Evolutionary conservation across 2,888 invertebrate genomes (phyloP), one percentile per base, ranked within the genome.

Genomic region (Agrypnus murinus): DNA sequence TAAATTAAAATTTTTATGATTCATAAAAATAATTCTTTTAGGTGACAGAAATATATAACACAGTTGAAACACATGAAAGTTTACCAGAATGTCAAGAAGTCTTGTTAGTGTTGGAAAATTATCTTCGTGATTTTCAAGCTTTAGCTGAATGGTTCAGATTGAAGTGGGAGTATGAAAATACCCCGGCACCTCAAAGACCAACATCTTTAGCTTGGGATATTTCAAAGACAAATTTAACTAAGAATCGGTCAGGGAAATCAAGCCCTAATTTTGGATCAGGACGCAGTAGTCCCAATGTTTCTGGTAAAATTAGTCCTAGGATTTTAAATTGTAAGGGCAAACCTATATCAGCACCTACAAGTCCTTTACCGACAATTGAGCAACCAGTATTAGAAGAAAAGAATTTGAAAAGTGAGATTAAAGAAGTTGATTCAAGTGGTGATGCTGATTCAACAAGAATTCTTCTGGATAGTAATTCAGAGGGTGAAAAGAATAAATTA

Each of bases 121-220:
- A 97, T 84, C 93, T 95, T 8, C 91, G 95, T 10, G 98, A 99
- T 85, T 99, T 99, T 83, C 94, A 94, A 83, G 95, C 96, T 15
- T 87, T 99, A 34, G 95, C 97, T 64, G 96, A 97, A 82, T 96
- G 97, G 93, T 94, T 98, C 81, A 92, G 94, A 79, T 89, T 98
- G 5, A 96, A 98, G 85, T 95, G 95, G 92, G 95, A 95, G 72
- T 98, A 95, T 83, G 98, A 98, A 82, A 93, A 94, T 77, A 95
- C 97, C 1, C 93, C 95, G 4, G 90, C 91, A 25, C 93, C 93
- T 0, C 91, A 96, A 80, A 88, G 96, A 78, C 96, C 96, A 0
- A 94, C 93, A 50, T 96, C 97, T 14, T 86, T 98, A 63, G 94
- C 98, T 0, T 98, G 98, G 98, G 98, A 98, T 86, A 93, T 98